Conservation (phyloP, 2,888 invertebrate genomes). For the Troilus luridus region DNA sequence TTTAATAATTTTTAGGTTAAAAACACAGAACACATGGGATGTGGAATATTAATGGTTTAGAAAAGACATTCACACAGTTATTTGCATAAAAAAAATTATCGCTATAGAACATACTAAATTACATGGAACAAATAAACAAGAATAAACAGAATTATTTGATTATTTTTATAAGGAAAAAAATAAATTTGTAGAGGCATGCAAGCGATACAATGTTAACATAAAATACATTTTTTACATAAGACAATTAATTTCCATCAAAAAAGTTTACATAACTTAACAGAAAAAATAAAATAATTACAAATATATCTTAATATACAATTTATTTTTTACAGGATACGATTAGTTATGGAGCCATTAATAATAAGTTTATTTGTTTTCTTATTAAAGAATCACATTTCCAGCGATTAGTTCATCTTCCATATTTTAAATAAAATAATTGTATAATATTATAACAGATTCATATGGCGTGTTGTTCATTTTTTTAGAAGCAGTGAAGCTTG, state of each 20-base stretch:
- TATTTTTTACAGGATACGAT: background rate
- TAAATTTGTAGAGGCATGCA: background rate
- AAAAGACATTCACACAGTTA: background rate
- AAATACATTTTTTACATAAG: background rate
- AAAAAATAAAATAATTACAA: conserved; percentile 14
- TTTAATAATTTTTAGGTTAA: background rate
- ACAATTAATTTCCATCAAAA: background rate
- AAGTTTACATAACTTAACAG: background rate
- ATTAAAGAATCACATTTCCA: conserved; percentile 42
- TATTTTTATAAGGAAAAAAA: background rate
- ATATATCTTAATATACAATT: conserved; percentile 17
- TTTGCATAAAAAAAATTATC: background rate
- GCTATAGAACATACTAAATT: background rate
- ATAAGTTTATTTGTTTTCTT: background rate
- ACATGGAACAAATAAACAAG: background rate
- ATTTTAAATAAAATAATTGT: background rate
- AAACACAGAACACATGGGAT: background rate
- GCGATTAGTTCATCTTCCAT: conserved; percentile 3
- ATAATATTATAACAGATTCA: conserved; percentile 30
- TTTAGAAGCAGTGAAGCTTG: conserved; percentile 10
- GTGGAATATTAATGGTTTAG: background rate
- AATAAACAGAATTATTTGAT: background rate
- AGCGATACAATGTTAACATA: background rate
- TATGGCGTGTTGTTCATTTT: conserved; percentile 6
- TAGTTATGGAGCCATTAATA: conserved; percentile 19